Evolutionary conservation across 2,113 vertebrate genomes (phyloP).

Genomic region (Prolemur simus): DNA sequence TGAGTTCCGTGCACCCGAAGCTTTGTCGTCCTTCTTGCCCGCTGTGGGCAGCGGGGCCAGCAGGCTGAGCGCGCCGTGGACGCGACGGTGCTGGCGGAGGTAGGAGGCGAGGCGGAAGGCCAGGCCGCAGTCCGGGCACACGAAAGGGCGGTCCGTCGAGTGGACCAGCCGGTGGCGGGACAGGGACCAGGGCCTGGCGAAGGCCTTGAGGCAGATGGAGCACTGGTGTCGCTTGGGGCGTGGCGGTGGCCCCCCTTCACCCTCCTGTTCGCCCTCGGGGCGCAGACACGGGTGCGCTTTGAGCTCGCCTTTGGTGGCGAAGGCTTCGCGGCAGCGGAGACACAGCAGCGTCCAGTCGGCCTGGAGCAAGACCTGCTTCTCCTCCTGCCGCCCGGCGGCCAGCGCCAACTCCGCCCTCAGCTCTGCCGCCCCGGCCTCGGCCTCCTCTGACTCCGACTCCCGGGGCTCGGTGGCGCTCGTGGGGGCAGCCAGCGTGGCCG

Average conservation of each 20-base stretch:
- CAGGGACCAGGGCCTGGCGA: conserved; percentile 78
- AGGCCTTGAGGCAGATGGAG: conserved; percentile 78
- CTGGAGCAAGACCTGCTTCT: conserved; percentile 79
- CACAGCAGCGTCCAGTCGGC: conserved; percentile 78
- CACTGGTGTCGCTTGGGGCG: conserved; percentile 77
- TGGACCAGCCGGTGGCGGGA: conserved; percentile 78
- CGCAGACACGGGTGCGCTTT: conserved; percentile 78
- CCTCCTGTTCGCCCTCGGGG: conserved; percentile 66
- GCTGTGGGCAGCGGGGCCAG: conserved; percentile 50
- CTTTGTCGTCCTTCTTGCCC: conserved; percentile 49
- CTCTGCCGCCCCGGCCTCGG: conserved; percentile 63
- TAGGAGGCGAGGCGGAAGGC: conserved; percentile 80
- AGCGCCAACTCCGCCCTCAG: conserved; percentile 70
- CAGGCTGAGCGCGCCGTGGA: conserved; percentile 73
- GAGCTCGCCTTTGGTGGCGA: conserved; percentile 78
- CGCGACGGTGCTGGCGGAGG: conserved; percentile 80
- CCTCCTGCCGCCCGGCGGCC: conserved; percentile 71
- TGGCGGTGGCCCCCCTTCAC: conserved; percentile 53
- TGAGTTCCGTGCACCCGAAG: conserved; percentile 38
- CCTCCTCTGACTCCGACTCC: neutral
- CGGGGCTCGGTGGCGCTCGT: neutral
- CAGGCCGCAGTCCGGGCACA: conserved; percentile 79
- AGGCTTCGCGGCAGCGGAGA: conserved; percentile 77
- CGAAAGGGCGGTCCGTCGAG: conserved; percentile 77
- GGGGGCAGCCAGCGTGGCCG: neutral